Conservation (phyloP, 2,888 invertebrate genomes). For the Conistra vaccinii region DNA sequence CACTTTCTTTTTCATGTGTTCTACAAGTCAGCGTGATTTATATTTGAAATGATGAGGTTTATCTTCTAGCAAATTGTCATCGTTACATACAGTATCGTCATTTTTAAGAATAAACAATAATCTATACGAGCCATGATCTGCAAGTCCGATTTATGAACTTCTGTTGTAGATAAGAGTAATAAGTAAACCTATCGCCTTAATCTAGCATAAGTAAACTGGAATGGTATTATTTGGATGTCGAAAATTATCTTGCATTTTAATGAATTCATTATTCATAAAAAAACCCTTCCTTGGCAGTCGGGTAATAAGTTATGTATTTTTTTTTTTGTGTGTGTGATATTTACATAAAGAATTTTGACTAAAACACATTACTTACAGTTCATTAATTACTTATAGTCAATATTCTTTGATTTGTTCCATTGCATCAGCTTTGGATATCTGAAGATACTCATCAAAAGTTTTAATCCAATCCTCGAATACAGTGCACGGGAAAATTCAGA, state of each 20-base stretch:
- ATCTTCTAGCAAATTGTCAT: background rate
- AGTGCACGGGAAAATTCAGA: background rate
- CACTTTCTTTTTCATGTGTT: background rate
- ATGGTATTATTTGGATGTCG: background rate
- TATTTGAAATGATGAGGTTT: background rate
- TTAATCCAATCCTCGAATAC: background rate
- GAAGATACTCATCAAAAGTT: too few species aligned
- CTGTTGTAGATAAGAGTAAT: background rate
- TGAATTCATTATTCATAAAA: too few species aligned
- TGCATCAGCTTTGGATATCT: background rate
- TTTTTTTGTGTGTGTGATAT: too few species aligned
- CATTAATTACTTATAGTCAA: too few species aligned
- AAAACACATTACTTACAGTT: too few species aligned
- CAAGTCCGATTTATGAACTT: background rate
- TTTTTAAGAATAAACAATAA: background rate
- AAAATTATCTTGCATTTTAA: background rate
- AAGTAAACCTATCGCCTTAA: background rate
- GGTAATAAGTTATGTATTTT: too few species aligned
- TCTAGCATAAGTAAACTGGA: background rate
- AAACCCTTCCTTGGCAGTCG: too few species aligned
- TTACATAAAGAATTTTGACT: background rate
- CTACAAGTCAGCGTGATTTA: background rate
- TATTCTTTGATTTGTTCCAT: background rate
- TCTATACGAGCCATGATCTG: background rate
- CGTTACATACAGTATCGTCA: background rate